A percentile compares a stretch with the other conserved stretches of the same genome.
These are phyloP conservation scores for Altica lythri DNA, from an alignment of 2,888 invertebrate genomes.

Conservation along the genomic window DNA sequence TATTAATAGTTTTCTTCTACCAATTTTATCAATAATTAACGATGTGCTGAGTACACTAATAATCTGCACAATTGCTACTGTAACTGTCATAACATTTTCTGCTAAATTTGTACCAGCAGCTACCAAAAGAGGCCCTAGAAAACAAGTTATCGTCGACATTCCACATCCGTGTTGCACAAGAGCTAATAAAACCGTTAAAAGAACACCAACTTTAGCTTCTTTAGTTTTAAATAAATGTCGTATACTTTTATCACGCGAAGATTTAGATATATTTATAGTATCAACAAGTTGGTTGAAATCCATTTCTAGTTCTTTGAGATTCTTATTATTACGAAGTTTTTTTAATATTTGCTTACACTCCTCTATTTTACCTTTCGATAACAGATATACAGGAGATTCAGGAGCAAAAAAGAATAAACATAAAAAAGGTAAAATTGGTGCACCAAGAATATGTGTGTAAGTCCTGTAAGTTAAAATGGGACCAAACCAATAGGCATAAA, in stretches of 20 bases:
- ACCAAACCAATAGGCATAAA: constrained; percentile 4
- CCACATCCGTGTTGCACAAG: background rate
- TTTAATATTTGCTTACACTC: constrained; percentile 6
- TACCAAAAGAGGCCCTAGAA: background rate
- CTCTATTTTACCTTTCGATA: constrained; percentile 2
- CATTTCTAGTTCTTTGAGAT: background rate
- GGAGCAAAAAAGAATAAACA: constrained; percentile 10
- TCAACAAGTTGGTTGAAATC: constrained; percentile 6
- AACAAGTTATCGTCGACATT: background rate
- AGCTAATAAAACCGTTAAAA: background rate
- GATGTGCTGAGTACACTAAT: background rate
- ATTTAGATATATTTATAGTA: background rate
- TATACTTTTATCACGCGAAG: background rate
- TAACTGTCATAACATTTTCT: constrained; percentile 4
- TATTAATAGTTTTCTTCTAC: constrained; percentile 1
- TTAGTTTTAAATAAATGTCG: constrained; percentile 3
- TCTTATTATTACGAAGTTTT: constrained; percentile 16
- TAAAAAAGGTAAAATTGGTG: constrained; percentile 6
- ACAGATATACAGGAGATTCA: constrained; percentile 15
- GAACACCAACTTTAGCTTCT: background rate
- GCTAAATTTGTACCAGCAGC: background rate
- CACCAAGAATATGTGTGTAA: constrained; percentile 4
- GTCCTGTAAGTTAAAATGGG: constrained; percentile 1
- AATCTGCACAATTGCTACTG: background rate
- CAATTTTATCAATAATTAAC: background rate